Conservation (phyloP, 2,113 vertebrate species). For the Crotalus viridis region DNA sequence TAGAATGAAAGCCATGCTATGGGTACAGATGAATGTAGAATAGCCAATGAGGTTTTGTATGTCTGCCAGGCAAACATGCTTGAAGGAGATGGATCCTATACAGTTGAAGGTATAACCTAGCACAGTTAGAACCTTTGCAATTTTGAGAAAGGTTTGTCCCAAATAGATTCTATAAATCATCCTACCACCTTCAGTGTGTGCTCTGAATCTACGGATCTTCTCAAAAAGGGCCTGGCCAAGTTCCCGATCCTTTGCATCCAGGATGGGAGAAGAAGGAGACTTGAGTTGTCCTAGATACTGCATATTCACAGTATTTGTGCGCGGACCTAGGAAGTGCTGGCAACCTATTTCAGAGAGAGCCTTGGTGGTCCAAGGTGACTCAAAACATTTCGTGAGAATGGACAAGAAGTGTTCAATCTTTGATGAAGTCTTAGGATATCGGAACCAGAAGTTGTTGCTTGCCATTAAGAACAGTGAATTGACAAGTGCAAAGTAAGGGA, state of each 20-base stretch:
- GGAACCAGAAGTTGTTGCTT: constrained; percentile 82
- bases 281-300: constrained; percentile 26
- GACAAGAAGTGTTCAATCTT: constrained; percentile 80
- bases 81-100: constrained; percentile 72
- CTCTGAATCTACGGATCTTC: constrained; percentile 74
- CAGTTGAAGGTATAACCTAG: constrained; percentile 73
- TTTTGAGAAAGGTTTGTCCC: constrained; percentile 75
- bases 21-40: constrained; percentile 73
- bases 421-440: constrained; percentile 79
- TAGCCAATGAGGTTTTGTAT: constrained; percentile 70
- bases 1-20: constrained; percentile 76
- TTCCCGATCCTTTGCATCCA: constrained; percentile 78
- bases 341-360: constrained; percentile 73
- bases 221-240: constrained; percentile 81
- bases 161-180: constrained; percentile 80
- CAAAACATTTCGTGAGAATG: constrained; percentile 79
- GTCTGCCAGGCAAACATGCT: constrained; percentile 68
- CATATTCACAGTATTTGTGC: neutral
- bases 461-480: constrained; percentile 75
- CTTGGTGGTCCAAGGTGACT: constrained; percentile 82
- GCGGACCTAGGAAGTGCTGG: constrained; percentile 54
- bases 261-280: constrained; percentile 48
- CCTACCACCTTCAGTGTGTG: constrained; percentile 75
- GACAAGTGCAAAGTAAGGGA: constrained; percentile 77
- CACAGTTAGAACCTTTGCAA: constrained; percentile 69